Evolutionary conservation across 2,113 vertebrate species (phyloP).

Genomic region (Sakesphorus luctuosus): DNA sequence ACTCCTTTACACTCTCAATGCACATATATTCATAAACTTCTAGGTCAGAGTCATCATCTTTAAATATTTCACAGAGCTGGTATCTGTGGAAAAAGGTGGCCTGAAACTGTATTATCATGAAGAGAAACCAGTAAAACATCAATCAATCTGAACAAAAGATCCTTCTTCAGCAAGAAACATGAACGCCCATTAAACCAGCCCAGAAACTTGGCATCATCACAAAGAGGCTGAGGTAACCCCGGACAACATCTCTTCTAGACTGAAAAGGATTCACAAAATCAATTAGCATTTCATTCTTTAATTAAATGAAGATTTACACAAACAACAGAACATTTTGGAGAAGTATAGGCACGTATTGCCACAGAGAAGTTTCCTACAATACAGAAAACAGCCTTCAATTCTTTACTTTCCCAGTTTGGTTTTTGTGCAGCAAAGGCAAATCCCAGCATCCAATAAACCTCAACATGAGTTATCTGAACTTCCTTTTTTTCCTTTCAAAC

Average conservation of each 20-base stretch:
- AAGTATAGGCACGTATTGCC: neutral
- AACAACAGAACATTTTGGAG: neutral
- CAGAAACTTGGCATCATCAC: neutral
- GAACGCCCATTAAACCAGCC: neutral
- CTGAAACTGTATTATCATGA: neutral
- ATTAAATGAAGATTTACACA: slow-evolving; percentile 28
- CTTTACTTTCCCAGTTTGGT: neutral
- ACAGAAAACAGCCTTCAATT: neutral
- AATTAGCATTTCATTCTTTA: slow-evolving; percentile 24
- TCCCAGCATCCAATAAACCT: neutral
- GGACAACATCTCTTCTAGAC: neutral
- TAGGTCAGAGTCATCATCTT: neutral
- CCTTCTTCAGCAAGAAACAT: neutral
- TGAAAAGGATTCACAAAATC: neutral
- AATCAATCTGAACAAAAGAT: neutral
- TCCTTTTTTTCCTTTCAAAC: neutral
- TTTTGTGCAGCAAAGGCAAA: neutral
- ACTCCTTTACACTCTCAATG: neutral
- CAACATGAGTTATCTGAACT: neutral
- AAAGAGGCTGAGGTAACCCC: neutral
- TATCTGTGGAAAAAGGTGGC: neutral
- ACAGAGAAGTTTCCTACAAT: neutral
- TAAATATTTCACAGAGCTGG: neutral
- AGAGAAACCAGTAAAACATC: neutral
- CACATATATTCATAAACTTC: neutral